Base-by-base conservation (phyloP, 2,113 vertebrate genomes). In the Macroglossus sobrinus region DNA sequence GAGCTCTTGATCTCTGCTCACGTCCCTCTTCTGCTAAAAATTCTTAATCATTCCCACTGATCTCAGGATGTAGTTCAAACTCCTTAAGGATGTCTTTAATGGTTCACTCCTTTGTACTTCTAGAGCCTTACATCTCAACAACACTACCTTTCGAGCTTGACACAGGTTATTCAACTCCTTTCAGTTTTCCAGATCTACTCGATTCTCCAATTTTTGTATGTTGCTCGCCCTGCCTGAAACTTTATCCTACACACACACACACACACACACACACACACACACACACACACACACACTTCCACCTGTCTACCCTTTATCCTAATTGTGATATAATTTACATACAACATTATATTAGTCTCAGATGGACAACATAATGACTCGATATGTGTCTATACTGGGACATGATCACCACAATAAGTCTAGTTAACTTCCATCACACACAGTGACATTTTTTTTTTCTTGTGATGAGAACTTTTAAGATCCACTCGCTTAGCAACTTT, bases 21-120 rank as follows among this genome's bases (percentile, higher is more conserved):
- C 95, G 50, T n/a, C 28, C 6, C 26, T 96, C 38, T 82, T 90
- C 69, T 71, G 38, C 59, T 84, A 82, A 92, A 91, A 84, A 71
- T 75, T 78, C n/a, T 45, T 69, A 79, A 40, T 84, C 45, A 66
- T 7, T 55, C 21, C 50, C n/a, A 38, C 24, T 63, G 22, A 76
- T 78, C 35, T 85, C 47, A 82, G 22, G 19, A 45, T 66, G 13
- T 12, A 71, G n/a, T 87, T 40, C 30, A 82, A 57, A 86, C 28
- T 50, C 45, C 22, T 69, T 96, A 84, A 59, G 76, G 22, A 45
- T 53, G 2, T 84, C 38, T 93, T 53, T 21, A 81, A 80, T n/a
- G 12, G 13, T 72, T 66, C 35, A n/a, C 4, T 94, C 89, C 30
- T 80, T 95, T 47, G 15, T 64, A 71, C 38, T 21, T 88, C 75